These are phyloP conservation scores for Phyllostomus hastatus DNA, from an alignment of 2,113 vertebrate genomes.

Conservation along the genomic window DNA sequence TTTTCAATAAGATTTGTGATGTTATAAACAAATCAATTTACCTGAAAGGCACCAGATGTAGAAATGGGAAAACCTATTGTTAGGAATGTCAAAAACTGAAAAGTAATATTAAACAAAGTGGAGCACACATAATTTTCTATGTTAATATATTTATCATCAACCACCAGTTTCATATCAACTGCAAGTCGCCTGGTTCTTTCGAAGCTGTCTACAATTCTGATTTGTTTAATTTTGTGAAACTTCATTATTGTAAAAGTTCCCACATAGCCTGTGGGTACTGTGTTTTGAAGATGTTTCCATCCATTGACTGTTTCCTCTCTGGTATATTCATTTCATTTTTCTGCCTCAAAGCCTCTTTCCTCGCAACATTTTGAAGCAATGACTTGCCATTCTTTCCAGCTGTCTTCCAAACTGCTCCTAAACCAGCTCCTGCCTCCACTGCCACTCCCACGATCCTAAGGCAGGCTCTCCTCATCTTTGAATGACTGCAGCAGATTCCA, in stretches of 20 bases:
- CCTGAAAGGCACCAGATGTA: constrained; percentile 22
- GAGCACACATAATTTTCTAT: neutral
- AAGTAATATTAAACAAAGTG: constrained; percentile 18
- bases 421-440: neutral
- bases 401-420: neutral
- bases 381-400: neutral
- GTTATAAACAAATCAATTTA: constrained; percentile 40
- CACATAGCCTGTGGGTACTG: neutral
- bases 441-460: neutral
- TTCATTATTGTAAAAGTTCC: neutral
- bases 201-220: neutral
- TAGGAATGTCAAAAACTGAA: constrained; percentile 8
- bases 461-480: neutral
- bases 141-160: neutral
- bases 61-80: constrained; percentile 2
- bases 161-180: neutral
- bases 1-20: constrained; percentile 33
- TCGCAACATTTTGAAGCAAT: neutral
- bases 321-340: neutral
- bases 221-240: neutral
- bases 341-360: neutral
- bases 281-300: neutral
- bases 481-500: neutral
- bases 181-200: neutral
- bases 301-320: neutral